Evolutionary conservation across 2,113 vertebrate species (phyloP).

Genomic region (Asarcornis scutulata): DNA sequence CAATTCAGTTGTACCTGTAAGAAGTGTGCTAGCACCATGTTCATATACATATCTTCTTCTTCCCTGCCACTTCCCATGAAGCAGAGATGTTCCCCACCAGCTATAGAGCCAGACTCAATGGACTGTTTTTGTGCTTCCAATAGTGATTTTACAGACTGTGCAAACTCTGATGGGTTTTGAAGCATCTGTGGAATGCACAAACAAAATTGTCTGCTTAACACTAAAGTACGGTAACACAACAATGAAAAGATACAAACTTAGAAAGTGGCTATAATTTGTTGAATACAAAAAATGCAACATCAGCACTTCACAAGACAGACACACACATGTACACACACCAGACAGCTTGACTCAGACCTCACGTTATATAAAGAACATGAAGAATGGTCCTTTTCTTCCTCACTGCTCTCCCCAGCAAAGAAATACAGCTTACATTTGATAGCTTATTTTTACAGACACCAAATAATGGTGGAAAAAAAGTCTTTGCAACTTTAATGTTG

Average conservation of each 20-base stretch:
- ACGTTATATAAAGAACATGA: accelerated
- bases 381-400: neutral
- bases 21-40: conserved; percentile 99
- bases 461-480: neutral
- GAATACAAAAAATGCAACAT: neutral
- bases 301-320: neutral
- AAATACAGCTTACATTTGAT: neutral
- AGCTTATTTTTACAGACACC: neutral
- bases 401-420: neutral
- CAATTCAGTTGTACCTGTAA: conserved; percentile 84
- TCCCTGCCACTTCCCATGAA: conserved; percentile 99
- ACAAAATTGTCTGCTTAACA: neutral
- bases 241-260: neutral
- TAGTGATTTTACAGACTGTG: conserved; percentile 95
- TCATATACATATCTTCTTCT: conserved; percentile 99
- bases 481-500: neutral
- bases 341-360: neutral
- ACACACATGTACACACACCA: neutral
- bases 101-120: conserved; percentile 93
- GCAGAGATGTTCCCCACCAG: conserved; percentile 95
- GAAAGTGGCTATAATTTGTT: neutral
- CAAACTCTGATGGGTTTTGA: conserved; percentile 96
- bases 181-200: conserved; percentile 86
- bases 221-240: neutral
- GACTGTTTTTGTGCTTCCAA: conserved; percentile 98